Percentiles rank a stretch among this genome's conserved stretches.
These are phyloP conservation scores for Lepisosteus osseus DNA, from an alignment of 2,113 vertebrate species.

Conservation along the genomic window DNA sequence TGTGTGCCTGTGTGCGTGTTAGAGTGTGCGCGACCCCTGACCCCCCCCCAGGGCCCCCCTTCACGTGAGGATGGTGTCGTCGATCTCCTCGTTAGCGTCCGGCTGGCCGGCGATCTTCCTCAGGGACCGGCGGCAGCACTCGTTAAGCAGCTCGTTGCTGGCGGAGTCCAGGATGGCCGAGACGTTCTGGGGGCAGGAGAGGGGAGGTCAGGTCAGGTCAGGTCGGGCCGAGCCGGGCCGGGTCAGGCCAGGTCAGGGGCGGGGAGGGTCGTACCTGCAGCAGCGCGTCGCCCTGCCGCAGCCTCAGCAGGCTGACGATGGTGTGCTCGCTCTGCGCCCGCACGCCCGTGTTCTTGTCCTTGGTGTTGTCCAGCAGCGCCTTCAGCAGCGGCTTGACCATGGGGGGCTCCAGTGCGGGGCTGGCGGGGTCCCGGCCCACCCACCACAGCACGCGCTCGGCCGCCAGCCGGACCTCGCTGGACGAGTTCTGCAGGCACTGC, in stretches of 20 bases:
- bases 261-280: constrained; percentile 76
- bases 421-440: constrained; percentile 76
- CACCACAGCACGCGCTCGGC: constrained; percentile 95
- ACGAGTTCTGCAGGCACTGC: constrained; percentile 95
- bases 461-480: constrained; percentile 91
- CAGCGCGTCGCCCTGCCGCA: constrained; percentile 79
- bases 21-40: not conserved
- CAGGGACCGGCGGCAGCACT: constrained; percentile 87
- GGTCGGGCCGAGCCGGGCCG: too few relatives aligned
- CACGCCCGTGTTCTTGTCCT: constrained; percentile 96
- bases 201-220: not conserved
- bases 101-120: constrained; percentile 83
- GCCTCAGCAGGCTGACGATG: constrained; percentile 85
- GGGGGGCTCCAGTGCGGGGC: constrained; percentile 74
- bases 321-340: constrained; percentile 93
- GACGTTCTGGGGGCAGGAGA: constrained; percentile 60
- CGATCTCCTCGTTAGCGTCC: constrained; percentile 89
- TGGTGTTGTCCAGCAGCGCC: constrained; percentile 93
- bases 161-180: constrained; percentile 86
- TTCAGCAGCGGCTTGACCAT: constrained; percentile 89
- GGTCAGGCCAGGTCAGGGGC: too few relatives aligned
- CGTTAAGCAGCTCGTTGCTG: constrained; percentile 86
- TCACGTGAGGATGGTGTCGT: constrained; percentile 97
- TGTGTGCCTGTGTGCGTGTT: not conserved
- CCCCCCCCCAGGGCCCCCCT: constrained; percentile 19